phyloP scores from a whole-genome alignment of 2,888 invertebrate genomes.

The Tanypteryx hageni region DNA sequence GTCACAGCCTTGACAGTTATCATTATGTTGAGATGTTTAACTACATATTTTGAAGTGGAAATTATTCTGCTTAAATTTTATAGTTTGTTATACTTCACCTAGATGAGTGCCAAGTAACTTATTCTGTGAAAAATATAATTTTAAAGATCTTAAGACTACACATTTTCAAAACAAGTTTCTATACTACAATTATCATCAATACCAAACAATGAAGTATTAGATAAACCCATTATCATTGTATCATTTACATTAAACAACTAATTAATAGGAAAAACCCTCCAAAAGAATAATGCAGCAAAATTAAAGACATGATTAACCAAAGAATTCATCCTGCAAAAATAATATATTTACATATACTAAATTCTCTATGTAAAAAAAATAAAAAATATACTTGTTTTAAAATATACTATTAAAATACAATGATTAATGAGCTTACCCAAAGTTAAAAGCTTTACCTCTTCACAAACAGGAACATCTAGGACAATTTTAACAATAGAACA shows the following conservation, averaged over 20 bases:
- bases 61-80: too few species aligned
- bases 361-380: not conserved
- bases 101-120: too few species aligned
- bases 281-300: not conserved
- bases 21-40: not conserved
- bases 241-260: not conserved
- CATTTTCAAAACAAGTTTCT: too few species aligned
- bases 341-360: not conserved
- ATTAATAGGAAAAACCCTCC: not conserved
- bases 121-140: too few species aligned
- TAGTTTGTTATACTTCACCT: too few species aligned
- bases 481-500: too few species aligned
- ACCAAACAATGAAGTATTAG: not conserved
- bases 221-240: slow-evolving; percentile 8
- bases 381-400: not conserved
- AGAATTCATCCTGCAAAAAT: not conserved
- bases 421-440: not conserved
- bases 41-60: too few species aligned
- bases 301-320: not conserved
- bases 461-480: too few species aligned
- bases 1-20: not conserved
- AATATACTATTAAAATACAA: not conserved
- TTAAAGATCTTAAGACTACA: too few species aligned
- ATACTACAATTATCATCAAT: too few species aligned
- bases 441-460: too few species aligned